phyloP scores from a whole-genome alignment of 2,113 vertebrate species.

The Lampris megalopsis region DNA sequence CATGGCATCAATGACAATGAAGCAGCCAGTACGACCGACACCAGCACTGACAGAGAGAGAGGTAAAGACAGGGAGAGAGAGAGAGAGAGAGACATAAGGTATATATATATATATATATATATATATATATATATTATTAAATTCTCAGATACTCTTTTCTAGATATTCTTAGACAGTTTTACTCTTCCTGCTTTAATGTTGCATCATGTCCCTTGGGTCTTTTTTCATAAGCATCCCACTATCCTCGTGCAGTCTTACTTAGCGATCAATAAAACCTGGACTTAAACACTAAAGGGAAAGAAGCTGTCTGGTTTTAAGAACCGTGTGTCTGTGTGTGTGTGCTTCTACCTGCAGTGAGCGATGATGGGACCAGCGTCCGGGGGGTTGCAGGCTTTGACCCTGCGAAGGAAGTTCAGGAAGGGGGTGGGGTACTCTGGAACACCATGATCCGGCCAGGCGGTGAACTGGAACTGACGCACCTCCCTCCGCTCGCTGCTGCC shows the following conservation, averaged over 20 bases:
- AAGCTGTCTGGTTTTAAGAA: background rate
- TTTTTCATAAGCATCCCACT: too few relatives aligned
- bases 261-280: too few relatives aligned
- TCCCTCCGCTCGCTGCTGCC: slow-evolving; percentile 95
- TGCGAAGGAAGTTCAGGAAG: slow-evolving; percentile 94
- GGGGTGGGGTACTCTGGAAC: slow-evolving; percentile 98
- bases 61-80: background rate
- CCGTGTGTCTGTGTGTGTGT: background rate
- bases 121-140: background rate
- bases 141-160: background rate
- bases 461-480: slow-evolving; percentile 99
- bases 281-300: too few relatives aligned
- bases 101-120: background rate
- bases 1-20: slow-evolving; percentile 98
- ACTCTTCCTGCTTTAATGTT: too few relatives aligned
- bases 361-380: slow-evolving; percentile 93
- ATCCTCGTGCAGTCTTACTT: too few relatives aligned
- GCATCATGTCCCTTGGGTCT: too few relatives aligned
- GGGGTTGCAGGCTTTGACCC: slow-evolving; percentile 97
- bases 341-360: slow-evolving; percentile 95
- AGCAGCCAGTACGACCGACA: slow-evolving; percentile 96
- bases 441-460: slow-evolving; percentile 95
- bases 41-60: slow-evolving; percentile 85
- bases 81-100: background rate
- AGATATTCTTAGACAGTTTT: too few relatives aligned